Evolutionary conservation across 2,113 vertebrate genomes (phyloP).

Genomic region (Benitochromis conjunctus): DNA sequence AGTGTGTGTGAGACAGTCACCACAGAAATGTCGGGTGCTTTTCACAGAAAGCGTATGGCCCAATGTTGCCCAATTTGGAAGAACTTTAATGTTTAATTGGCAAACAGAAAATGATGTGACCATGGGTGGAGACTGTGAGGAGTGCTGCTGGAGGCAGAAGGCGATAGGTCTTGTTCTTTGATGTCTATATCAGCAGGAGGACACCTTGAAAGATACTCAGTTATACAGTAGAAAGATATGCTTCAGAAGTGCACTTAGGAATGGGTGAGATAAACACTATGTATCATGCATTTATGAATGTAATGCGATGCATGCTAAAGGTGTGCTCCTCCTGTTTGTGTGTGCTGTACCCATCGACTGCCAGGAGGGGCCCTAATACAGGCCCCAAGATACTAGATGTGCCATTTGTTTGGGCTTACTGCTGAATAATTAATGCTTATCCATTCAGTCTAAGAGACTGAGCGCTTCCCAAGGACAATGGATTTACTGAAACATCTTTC

Average conservation of each 20-base stretch:
- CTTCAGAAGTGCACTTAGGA: neutral
- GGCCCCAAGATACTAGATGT: neutral
- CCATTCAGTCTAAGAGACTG: conserved; percentile 38
- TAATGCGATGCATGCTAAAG: neutral
- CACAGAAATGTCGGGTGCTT: neutral
- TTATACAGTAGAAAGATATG: neutral
- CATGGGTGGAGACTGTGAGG: neutral
- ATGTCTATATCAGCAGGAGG: neutral
- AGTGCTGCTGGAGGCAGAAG: neutral
- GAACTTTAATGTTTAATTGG: neutral
- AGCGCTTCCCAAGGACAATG: conserved; percentile 48
- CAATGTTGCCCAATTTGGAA: neutral
- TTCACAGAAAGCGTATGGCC: neutral
- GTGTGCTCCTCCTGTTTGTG: neutral
- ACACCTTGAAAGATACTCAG: neutral
- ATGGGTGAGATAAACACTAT: neutral
- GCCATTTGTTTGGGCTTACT: conserved; percentile 18
- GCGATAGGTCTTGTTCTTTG: neutral
- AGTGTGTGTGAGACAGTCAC: neutral
- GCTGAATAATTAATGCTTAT: conserved; percentile 61
- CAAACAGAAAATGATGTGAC: neutral
- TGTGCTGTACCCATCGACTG: neutral
- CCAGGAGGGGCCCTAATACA: neutral
- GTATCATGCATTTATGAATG: conserved; percentile 22
- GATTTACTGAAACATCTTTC: conserved; percentile 36